Base-by-base conservation (phyloP, 2,113 vertebrate genomes). In the Rhinichthys klamathensis region DNA sequence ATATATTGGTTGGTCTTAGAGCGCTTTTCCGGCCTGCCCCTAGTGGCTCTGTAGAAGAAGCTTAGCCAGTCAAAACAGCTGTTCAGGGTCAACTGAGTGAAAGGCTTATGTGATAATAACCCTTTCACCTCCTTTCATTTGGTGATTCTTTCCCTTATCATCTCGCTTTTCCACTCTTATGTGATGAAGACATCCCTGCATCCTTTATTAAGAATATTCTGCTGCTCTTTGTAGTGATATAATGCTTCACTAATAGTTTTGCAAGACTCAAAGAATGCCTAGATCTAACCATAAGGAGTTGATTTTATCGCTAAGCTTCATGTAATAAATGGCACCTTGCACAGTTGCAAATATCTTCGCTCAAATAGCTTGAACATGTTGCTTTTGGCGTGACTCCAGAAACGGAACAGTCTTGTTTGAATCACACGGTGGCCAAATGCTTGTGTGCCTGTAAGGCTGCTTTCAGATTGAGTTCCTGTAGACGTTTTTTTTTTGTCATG, bases 41-140 rank as follows among this genome's bases (percentile, higher is more conserved):
- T 60, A 70, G 60, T 77, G 79, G 58, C 69, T 82, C n/a, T 16
- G 15, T 85, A 60, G 84, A 84, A 86, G 69, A 25, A 84, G 78
- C 54, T 65, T 58, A 41, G 83, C 70, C 80, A 63, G 63, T 73
- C 87, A 81, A 83, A 88, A 84, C 83, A 80, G 83, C 83, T 87
- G 70, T 27, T 61, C 13, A 32, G 69, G 80, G 80, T 82, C 82
- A 67, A 61, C 61, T 70, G 38, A 72, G 63, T 73, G 78, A 81
- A 83, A 51, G 67, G 61, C 69, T 70, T 75, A 72, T 25, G 63
- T 88, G 80, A 78, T 65, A 82, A 86, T 65, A 82, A 86, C 83
- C 65, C 81, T 63, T 74, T 73, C 41, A 61, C 56, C 12, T 30
- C 27, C 41, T 41, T 76, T 82, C 58, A 69, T 38, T 30, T 32